Conservation (phyloP, 2,113 vertebrate species). For the Galemys pyrenaicus region DNA sequence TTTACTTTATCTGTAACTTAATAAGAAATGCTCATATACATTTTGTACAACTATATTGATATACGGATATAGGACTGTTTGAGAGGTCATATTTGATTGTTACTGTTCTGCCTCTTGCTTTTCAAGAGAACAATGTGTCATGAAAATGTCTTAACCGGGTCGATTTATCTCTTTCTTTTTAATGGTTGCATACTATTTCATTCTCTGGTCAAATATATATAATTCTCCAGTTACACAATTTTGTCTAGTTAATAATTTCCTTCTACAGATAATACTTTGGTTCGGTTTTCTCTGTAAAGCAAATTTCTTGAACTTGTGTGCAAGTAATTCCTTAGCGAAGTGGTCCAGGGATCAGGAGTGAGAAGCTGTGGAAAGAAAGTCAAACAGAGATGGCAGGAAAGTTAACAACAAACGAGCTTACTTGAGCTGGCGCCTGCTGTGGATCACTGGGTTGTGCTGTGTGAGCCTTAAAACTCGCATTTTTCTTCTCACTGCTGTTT, state of each 20-base stretch:
- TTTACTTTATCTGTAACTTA: neutral
- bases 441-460: neutral
- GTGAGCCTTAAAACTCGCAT: too few species aligned
- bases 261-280: neutral
- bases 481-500: accelerated
- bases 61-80: neutral
- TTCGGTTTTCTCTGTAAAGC: neutral
- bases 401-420: neutral
- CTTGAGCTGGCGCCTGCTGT: neutral
- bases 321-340: neutral
- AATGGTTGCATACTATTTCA: neutral
- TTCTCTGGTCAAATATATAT: neutral
- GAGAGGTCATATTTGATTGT: neutral
- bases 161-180: neutral
- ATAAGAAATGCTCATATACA: neutral
- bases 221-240: neutral
- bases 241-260: neutral
- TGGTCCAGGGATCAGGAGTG: neutral
- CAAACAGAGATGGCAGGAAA: neutral
- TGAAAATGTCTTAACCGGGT: neutral
- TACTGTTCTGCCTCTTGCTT: neutral
- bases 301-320: neutral
- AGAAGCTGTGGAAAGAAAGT: neutral
- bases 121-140: neutral
- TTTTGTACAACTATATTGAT: neutral